These are phyloP conservation scores for Halcyon leucocephala DNA, from an alignment of 2,797 vertebrate species.

Conservation along the genomic window DNA sequence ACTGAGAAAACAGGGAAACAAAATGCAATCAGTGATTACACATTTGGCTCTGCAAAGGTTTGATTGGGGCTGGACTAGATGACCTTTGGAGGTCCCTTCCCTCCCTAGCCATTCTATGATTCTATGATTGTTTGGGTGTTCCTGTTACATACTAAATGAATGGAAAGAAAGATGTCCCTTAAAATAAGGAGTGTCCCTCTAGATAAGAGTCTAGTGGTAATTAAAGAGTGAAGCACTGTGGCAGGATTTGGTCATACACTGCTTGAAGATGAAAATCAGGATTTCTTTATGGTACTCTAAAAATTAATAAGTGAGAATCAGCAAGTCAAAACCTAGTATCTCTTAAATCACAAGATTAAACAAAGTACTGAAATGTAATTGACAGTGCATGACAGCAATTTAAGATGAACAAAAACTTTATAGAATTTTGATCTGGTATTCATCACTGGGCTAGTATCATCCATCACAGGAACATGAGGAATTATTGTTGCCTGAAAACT, in stretches of 20 bases:
- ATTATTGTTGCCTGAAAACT: neutral
- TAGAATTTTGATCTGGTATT: neutral
- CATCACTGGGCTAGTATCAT: neutral
- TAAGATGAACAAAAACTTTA: neutral
- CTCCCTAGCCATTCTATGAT: too few relatives aligned
- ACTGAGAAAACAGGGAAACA: neutral
- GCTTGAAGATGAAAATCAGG: neutral
- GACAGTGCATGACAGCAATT: neutral
- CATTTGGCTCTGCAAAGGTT: neutral
- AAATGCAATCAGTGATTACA: neutral
- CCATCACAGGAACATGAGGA: neutral
- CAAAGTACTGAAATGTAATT: neutral
- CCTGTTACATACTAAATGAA: neutral
- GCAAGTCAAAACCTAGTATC: neutral
- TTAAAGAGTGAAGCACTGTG: neutral
- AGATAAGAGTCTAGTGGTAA: neutral
- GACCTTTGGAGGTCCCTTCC: too few relatives aligned
- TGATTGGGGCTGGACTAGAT: neutral
- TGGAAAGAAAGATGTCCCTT: neutral
- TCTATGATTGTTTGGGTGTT: neutral
- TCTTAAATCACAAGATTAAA: neutral
- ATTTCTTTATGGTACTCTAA: neutral
- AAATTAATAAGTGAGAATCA: neutral
- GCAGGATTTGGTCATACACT: neutral
- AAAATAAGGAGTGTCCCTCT: neutral